phyloP scores from a whole-genome alignment of 2,797 vertebrate species.

The Galagoides demidoff region DNA sequence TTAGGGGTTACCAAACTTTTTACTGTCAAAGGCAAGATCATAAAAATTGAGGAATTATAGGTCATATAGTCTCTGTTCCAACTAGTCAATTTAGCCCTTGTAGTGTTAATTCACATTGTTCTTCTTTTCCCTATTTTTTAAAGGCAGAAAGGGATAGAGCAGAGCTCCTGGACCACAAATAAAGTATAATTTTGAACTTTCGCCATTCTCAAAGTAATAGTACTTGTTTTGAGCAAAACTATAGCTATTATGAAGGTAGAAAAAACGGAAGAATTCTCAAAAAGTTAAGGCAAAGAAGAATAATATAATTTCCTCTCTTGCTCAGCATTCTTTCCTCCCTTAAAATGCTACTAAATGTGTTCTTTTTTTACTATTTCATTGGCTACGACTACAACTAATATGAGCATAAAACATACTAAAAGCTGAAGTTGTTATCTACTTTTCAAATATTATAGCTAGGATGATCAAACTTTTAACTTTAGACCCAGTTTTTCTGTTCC shows the following conservation, averaged over 20 bases:
- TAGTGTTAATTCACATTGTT: background rate
- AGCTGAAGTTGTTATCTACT: background rate
- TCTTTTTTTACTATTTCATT: rapidly evolving
- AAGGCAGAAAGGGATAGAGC: too few relatives aligned
- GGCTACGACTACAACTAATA: background rate
- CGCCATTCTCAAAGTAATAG: background rate
- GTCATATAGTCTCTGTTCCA: background rate
- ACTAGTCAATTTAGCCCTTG: background rate
- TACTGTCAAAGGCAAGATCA: background rate
- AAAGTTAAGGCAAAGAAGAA: background rate
- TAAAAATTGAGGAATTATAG: background rate
- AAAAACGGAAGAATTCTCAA: background rate
- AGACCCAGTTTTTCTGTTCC: background rate
- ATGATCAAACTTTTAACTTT: background rate
- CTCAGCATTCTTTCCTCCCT: background rate
- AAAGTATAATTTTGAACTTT: background rate
- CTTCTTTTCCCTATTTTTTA: too few relatives aligned
- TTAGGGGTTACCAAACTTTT: background rate
- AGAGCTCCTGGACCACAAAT: too few relatives aligned
- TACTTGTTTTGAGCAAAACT: background rate
- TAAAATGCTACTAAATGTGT: background rate
- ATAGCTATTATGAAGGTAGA: background rate
- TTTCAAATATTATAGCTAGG: background rate
- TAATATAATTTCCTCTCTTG: background rate
- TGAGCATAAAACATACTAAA: background rate